Percentiles rank a stretch among this genome's conserved stretches.
Conservation (phyloP, 2,888 invertebrate species). For the Mesochorus sp. region DNA sequence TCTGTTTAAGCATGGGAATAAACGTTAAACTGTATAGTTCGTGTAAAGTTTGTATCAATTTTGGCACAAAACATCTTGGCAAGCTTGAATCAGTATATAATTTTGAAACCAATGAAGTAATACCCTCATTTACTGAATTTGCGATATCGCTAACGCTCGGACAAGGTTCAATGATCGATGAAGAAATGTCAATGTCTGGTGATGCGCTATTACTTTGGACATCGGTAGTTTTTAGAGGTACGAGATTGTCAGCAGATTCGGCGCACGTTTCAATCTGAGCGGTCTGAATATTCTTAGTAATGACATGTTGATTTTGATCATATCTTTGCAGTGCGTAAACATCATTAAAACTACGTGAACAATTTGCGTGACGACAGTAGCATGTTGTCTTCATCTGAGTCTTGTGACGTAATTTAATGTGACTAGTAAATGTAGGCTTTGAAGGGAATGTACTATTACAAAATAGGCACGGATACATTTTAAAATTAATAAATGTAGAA, state of each 20-base stretch:
- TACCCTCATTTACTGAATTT: constrained; percentile 4
- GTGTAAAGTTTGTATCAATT: neutral
- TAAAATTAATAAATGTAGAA: neutral
- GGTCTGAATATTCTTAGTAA: neutral
- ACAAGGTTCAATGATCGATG: neutral
- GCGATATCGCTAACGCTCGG: constrained; percentile 9
- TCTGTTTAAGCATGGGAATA: neutral
- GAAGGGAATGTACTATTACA: neutral
- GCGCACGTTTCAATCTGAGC: neutral
- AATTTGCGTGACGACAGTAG: constrained; percentile 44
- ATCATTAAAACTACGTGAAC: constrained; percentile 51
- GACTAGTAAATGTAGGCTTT: constrained; percentile 25
- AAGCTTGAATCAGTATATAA: constrained; percentile 7
- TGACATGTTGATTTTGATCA: neutral
- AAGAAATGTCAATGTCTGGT: neutral
- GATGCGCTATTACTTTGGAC: neutral
- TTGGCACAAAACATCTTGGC: neutral
- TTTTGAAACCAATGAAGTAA: constrained; percentile 2
- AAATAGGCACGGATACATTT: constrained; percentile 12
- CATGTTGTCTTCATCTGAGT: constrained; percentile 16
- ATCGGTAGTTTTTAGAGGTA: neutral
- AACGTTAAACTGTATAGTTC: constrained; percentile 7
- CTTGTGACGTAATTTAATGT: constrained; percentile 18
- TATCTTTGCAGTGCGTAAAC: constrained; percentile 52
- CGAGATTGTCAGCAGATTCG: neutral